Base-by-base conservation (phyloP, 1,140 invertebrate species). In the Cyclargus thomasi region DNA sequence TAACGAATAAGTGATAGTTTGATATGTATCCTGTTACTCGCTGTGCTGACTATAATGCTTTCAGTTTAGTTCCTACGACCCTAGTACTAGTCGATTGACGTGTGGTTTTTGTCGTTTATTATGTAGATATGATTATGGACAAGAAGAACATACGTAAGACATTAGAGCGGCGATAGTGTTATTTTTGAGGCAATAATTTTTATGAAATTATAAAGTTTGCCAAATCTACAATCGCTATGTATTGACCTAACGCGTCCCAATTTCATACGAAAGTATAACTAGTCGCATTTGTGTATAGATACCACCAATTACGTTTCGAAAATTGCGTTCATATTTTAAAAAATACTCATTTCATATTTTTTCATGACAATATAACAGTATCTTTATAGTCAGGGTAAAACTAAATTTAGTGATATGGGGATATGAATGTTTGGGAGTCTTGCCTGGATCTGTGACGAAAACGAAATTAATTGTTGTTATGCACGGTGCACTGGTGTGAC, bases 311-410 rank as follows among this genome's bases (percentile, higher is more conserved):
- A 11, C 1, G 39, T 14, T 47, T 47, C 5, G 29, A 29, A 29
- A 8, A 29, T 47, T 47, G 10, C 39, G 14, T 47, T 47, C 39
- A 16, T 16, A 4, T 16, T 14, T 14, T 14, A 47, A 47, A 11
- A 47, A 47, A 47, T 47, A 47, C 39, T 47, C 39, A 47, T 47
- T 47, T 47, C 39, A 16, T 47, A 47, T 14, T 47, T 67, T 59
- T 67, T 73, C 68, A 72, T 75, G 76, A 81, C 78, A 81, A 81
- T 80, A 81, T 57, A 73, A 73, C 72, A 76, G 68, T 79, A 79
- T 78, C 69, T 73, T 71, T 67, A 72, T 65, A 67, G 67, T 76
- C 75, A 76, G 79, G 77, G 76, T 78, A 78, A 74, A 29, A 57
- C 53, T 65, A 55, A 65, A 29, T 65, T 65, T 17, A 65, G 23